These are phyloP conservation scores for Andrena camellia DNA, from an alignment of 2,888 invertebrate genomes.

Conservation along the genomic window DNA sequence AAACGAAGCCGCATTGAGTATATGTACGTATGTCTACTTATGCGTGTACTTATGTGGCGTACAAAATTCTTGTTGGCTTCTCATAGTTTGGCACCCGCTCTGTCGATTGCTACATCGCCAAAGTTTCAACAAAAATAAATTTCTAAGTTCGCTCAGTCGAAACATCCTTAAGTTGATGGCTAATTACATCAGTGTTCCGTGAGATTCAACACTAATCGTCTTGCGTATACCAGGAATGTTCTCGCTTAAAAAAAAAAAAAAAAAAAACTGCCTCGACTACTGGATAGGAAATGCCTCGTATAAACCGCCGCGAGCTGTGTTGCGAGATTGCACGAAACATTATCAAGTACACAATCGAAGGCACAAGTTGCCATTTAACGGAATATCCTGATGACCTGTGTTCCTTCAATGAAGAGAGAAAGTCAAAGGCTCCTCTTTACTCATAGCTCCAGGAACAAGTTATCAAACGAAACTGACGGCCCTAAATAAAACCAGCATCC, in stretches of 20 bases:
- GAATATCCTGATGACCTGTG: constrained; percentile 29
- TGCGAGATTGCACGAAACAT: constrained; percentile 30
- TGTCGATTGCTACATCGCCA: constrained; percentile 23
- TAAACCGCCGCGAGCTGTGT: constrained; percentile 22
- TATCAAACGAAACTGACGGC: constrained; percentile 29
- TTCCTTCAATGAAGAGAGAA: constrained; percentile 48
- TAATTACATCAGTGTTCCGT: constrained; percentile 21
- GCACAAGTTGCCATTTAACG: constrained; percentile 60
- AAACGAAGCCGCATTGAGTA: not conserved
- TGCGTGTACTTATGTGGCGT: constrained; percentile 10
- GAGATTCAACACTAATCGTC: constrained; percentile 31
- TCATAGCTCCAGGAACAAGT: constrained; percentile 49
- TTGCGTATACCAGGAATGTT: constrained; percentile 35
- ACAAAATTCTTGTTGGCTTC: constrained; percentile 43
- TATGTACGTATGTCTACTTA: constrained; percentile 10
- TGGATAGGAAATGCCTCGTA: constrained; percentile 28
- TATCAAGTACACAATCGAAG: constrained; percentile 44
- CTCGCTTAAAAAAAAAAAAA: not conserved
- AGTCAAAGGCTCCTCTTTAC: constrained; percentile 33
- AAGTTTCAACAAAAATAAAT: constrained; percentile 20
- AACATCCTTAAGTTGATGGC: constrained; percentile 13
- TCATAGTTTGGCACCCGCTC: constrained; percentile 52
- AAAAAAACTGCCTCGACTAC: constrained; percentile 7
- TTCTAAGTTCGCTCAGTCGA: not conserved
- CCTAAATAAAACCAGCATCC: constrained; percentile 23